Percentiles rank a stretch among this genome's conserved stretches.
These are phyloP conservation scores for Apteryx owenii DNA, from an alignment of 2,113 vertebrate species.

Conservation along the genomic window DNA sequence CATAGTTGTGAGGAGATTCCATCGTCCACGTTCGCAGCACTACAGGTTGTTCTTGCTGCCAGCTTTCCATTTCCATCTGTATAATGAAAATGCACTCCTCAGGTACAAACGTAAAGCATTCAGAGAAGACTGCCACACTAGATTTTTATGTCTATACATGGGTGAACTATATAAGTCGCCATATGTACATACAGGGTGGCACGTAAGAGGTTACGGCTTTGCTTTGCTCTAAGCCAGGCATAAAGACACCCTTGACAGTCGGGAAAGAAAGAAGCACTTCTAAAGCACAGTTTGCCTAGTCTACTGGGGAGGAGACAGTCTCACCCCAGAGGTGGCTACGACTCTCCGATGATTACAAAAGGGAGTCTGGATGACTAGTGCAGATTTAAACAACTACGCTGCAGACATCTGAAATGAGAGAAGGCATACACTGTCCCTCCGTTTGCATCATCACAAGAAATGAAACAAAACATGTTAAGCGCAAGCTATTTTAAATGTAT, in stretches of 20 bases:
- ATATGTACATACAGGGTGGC: background rate
- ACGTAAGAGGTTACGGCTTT: background rate
- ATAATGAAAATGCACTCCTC: background rate
- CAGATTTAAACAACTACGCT: background rate
- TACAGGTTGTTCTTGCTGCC: conserved; percentile 92
- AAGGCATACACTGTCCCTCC: background rate
- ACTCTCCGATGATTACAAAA: background rate
- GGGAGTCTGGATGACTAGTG: background rate
- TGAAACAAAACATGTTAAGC: background rate
- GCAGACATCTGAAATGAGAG: background rate
- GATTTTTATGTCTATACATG: background rate
- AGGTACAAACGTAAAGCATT: background rate
- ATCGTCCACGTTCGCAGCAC: conserved; percentile 91
- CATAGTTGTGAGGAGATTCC: conserved; percentile 96
- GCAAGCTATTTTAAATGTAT: background rate
- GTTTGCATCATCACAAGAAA: background rate
- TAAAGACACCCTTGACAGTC: background rate
- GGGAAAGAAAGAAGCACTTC: background rate
- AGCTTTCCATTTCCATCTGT: conserved; percentile 88
- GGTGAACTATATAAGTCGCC: background rate
- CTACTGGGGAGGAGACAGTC: background rate
- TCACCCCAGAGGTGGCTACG: background rate
- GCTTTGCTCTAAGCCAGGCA: background rate
- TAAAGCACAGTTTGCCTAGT: background rate
- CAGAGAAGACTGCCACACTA: background rate